A percentile compares a stretch with the other conserved stretches of the same genome.
Conservation (phyloP, 2,113 vertebrate genomes). For the Lophotis ruficrista region DNA sequence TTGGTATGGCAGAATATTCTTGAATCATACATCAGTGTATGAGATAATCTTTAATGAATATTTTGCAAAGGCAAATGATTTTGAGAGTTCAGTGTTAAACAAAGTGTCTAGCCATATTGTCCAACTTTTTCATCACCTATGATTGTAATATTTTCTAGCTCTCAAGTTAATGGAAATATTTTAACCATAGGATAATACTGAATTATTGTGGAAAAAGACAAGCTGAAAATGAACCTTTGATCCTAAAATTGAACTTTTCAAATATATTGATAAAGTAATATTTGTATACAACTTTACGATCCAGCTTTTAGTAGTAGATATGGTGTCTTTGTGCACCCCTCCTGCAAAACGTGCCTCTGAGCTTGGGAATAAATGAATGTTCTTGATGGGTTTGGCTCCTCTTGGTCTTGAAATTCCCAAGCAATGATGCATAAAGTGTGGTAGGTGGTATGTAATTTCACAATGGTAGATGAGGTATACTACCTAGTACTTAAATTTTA, state of each 20-base stretch:
- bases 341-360: background rate
- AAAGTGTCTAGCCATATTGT: background rate
- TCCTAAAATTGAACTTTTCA: background rate
- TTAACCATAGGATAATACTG: background rate
- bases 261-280: background rate
- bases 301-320: background rate
- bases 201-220: background rate
- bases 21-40: background rate
- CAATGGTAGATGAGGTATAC: constrained; percentile 8
- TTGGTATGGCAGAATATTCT: background rate
- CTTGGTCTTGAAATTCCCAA: background rate
- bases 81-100: background rate
- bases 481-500: constrained; percentile 16
- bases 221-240: background rate
- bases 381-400: background rate
- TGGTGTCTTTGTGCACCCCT: background rate
- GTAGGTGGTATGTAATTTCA: constrained; percentile 44
- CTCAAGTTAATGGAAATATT: background rate
- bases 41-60: background rate
- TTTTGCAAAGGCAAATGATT: background rate
- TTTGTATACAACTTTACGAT: background rate
- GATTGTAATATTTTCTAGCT: background rate
- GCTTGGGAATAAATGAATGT: background rate
- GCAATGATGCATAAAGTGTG: constrained; percentile 16
- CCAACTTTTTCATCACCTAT: background rate